Percentiles rank a stretch among this genome's conserved stretches.
phyloP scores from a whole-genome alignment of 2,888 invertebrate species.

The Nowickia ferox region DNA sequence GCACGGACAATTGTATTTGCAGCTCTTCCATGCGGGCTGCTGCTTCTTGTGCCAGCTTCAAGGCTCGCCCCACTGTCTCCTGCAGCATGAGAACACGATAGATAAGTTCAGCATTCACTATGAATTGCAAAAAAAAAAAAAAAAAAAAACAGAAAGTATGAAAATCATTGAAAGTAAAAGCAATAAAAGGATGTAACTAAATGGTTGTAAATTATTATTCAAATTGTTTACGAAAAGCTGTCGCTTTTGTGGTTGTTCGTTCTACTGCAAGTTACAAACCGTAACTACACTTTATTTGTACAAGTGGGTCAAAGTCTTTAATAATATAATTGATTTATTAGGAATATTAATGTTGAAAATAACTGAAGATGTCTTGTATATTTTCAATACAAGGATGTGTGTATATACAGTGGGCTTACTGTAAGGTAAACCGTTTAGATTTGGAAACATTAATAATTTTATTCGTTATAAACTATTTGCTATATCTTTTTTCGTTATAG shows the following conservation, averaged over 20 bases:
- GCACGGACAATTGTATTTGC: conserved; percentile 83
- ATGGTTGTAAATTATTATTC: conserved; percentile 60
- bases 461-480: no score
- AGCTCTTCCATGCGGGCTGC: conserved; percentile 83
- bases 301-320: conserved; percentile 70
- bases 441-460: no score
- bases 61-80: conserved; percentile 81
- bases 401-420: conserved; percentile 4
- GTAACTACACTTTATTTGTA: conserved; percentile 33
- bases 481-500: no score
- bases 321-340: conserved; percentile 68
- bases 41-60: conserved; percentile 83
- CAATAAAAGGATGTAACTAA: conserved; percentile 48
- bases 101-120: conserved; percentile 82
- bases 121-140: conserved; percentile 16
- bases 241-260: conserved; percentile 40
- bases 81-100: conserved; percentile 83
- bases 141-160: neutral
- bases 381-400: conserved; percentile 17
- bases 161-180: conserved; percentile 40
- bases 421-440: no score
- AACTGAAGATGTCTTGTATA: conserved; percentile 49
- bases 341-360: conserved; percentile 51
- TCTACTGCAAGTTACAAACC: conserved; percentile 18
- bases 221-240: conserved; percentile 41